Base-by-base conservation (phyloP, 2,113 vertebrate genomes). In the Tragelaphus scriptus region DNA sequence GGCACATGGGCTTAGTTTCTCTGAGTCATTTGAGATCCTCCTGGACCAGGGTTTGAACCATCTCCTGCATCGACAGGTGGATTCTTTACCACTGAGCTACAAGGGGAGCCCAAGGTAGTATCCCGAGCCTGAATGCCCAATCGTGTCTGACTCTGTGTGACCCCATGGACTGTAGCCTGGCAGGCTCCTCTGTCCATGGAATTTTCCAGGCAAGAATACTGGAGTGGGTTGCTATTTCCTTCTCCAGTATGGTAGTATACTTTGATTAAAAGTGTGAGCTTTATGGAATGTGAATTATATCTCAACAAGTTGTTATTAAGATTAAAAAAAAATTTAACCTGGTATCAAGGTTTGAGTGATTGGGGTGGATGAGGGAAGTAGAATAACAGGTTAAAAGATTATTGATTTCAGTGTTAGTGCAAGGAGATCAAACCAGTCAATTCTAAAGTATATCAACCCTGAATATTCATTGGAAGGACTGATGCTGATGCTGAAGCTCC, bases 271-370 rank as follows among this genome's bases (percentile, higher is more conserved):
- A 79, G 19, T 85, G 9, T 79, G 15, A 51, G 13, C 15, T 77
- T 94, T 85, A 58, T 68, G 19, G 28, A 89, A 85, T 68, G 58
- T 97, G 68, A 92, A 68, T 75, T 88, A 36, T 68, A 95, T 85
- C 65, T 93, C 51, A 92, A 49, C 16, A 44, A 85, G 23, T 86
- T n/a, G 28, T 53, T 65, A 47, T 85, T 58, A 95, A 79, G 88
- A 65, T 85, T 26, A 85, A 88, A 63, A 77, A 77, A 77, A 49
- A 84, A 56, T 32, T 49, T 91, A 90, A 81, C 36, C 44, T 40
- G 30, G 16, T 2, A n/a, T 87, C 44, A 81, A 71, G 7, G 3
- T 81, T 1, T 93, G 30, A 87, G 26, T 75, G 7, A 47, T 51
- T 68, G 56, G 32, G 49, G 15, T 58, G 12, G 17, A 59, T 75